Conservation (phyloP, 2,797 vertebrate species). For the Falco novaeseelandiae region DNA sequence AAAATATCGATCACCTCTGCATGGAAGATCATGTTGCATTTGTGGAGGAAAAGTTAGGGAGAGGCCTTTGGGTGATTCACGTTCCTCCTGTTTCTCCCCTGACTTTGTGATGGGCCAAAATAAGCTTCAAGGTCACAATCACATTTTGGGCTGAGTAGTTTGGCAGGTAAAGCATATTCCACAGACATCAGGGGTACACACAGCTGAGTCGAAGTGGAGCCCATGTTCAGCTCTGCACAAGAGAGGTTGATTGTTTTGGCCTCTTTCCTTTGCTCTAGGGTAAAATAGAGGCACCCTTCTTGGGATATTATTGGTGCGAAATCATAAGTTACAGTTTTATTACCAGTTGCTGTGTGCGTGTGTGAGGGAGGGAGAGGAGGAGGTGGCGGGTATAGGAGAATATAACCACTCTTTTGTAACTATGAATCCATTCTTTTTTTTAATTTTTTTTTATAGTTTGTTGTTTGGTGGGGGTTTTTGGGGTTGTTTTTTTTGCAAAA, state of each 20-base stretch:
- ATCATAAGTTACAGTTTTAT: slow-evolving; percentile 68
- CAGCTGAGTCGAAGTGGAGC: not conserved
- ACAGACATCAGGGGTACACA: not conserved
- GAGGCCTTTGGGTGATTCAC: slow-evolving; percentile 10
- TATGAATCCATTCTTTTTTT: slow-evolving; percentile 6
- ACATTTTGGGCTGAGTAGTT: not conserved
- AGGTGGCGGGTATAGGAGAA: not conserved
- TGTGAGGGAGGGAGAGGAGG: slow-evolving; percentile 51
- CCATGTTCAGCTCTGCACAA: slow-evolving; percentile 43
- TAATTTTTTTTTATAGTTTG: no score
- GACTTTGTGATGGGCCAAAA: not conserved
- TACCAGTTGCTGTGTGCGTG: slow-evolving; percentile 53
- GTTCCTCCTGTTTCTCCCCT: not conserved
- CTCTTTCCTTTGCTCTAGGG: slow-evolving; percentile 63
- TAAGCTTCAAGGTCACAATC: not conserved
- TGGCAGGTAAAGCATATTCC: slow-evolving; percentile 56
- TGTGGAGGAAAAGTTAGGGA: not conserved
- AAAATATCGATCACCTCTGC: not conserved
- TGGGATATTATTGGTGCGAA: slow-evolving; percentile 65
- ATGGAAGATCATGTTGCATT: not conserved
- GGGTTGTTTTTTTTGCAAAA: not conserved
- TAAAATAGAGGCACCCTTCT: slow-evolving; percentile 62
- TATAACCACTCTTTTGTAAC: slow-evolving; percentile 58
- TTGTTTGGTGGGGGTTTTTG: no score
- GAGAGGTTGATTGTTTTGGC: slow-evolving; percentile 69